Conservation (phyloP, 1,140 invertebrate species). For the Paraescarpia echinospica region DNA sequence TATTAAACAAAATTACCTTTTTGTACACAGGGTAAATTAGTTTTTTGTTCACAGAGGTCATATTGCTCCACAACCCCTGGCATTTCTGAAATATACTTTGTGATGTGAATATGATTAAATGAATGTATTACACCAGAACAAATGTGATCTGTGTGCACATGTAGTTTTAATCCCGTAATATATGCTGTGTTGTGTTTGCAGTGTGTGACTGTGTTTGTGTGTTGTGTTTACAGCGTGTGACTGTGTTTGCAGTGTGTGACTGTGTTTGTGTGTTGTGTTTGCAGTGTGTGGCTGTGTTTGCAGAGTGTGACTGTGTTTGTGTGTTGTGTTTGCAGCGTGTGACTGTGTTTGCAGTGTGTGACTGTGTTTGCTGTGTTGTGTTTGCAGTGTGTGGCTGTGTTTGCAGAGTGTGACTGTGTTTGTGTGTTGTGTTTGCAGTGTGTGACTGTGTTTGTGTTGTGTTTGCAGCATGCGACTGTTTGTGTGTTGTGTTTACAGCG, state of each 20-base stretch:
- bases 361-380: neutral
- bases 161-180: too few relatives aligned
- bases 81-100: too few relatives aligned
- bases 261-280: slow-evolving; percentile 12
- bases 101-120: too few relatives aligned
- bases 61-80: too few relatives aligned
- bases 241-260: slow-evolving; percentile 65
- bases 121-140: too few relatives aligned
- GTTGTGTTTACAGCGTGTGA: slow-evolving; percentile 68
- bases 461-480: neutral
- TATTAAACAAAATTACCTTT: too few relatives aligned
- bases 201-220: neutral
- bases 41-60: too few relatives aligned
- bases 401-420: neutral
- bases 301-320: neutral
- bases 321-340: slow-evolving; percentile 65
- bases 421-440: slow-evolving; percentile 53
- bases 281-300: slow-evolving; percentile 81
- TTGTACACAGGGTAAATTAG: too few relatives aligned
- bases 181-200: too few relatives aligned
- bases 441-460: slow-evolving; percentile 95
- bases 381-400: slow-evolving; percentile 80
- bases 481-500: slow-evolving; percentile 53
- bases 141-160: too few relatives aligned
- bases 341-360: slow-evolving; percentile 69